Base-by-base conservation (phyloP, 2,888 invertebrate genomes). In the Spodoptera exigua region DNA sequence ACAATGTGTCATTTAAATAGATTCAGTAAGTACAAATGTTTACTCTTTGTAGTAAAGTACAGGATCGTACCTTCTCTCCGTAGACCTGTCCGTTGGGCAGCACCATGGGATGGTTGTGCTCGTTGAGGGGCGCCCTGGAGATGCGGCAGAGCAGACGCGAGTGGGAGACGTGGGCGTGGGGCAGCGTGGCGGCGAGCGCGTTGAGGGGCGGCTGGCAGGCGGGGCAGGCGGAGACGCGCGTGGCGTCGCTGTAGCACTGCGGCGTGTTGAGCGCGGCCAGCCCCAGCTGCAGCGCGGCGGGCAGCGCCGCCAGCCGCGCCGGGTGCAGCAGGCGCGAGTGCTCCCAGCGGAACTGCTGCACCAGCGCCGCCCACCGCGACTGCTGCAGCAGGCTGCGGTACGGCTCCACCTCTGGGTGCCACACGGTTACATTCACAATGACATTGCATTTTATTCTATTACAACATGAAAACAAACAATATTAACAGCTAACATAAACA, bases 41-140 rank as follows among this genome's bases (percentile, higher is more conserved):
- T n/a, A n/a, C n/a, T n/a, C n/a, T n/a, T n/a, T n/a, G 35, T 17
- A 9, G 1, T 11, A 18, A 12, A 16, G 43, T 13, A 12, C 4
- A 11, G 39, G 12, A n/a, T n/a, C n/a, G 18, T 57, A 97, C 97
- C 95, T 97, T 96, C 92, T 98, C 98, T 10, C 98, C 98, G 85
- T 99, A 99, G 61, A 99, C 99, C 92, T 98, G 97, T 56, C 99
- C 99, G 93, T 99, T 99, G 66, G 99, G 99, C 92, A 99, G 95
- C 96, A 99, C 98, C 97, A 99, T 98, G 11, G 99, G 99, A 78
- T 98, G 98, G 94, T 99, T 99, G 91, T 99, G 97, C 88, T 99
- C 99, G 93, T 99, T 99, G 81, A 99, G 95, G 46, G 98, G 97
- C 79, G 97, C 95, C 27, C 98, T 98, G 63, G 98, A 97, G 78